Base-by-base conservation (phyloP, 1,140 invertebrate species). In the Diachasma alloeum region DNA sequence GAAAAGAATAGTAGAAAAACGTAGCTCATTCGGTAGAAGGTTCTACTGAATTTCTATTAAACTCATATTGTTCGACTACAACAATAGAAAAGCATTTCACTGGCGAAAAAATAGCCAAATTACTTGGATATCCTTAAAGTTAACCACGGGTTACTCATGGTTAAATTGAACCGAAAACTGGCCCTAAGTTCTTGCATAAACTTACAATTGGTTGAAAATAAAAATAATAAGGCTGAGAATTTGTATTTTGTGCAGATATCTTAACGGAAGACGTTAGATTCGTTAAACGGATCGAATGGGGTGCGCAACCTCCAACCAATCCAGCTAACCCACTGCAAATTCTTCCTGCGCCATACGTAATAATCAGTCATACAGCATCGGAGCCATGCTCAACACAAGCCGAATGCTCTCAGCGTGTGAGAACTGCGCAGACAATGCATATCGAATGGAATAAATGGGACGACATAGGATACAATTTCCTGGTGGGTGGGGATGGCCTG, bases 381-480 rank as follows among this genome's bases (percentile, higher is more conserved):
- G 78, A 83, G 0, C 77, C 79, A 26, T 96, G 95, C 81, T 83
- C 84, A 17, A 92, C 81, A 0, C 84, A 86, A 68, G 85, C 91
- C 0, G 82, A 89, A 4, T 93, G 93, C 72, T 84, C 84, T 8
- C 75, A 82, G 0, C 87, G 87, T 0, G 92, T 94, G 0, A 89
- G 91, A 44, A 67, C 88, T 0, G 93, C 94, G 19, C 95, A 96
- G 85, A 92, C 88, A 13, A 95, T 92, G 81, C 95, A 96, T 84
- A 94, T 96, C 68, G 93, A 95, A 73, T 92, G 91, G 0, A 91
- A 88, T 39, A 82, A 87, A 0, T 94, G 92, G 92, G 92, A 81
- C 89, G 95, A 89, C 92, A 96, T 91, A 83, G 93, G 84, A 0
- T 95, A 94, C 82, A 96, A 93, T 85, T 97, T 97, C 85, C 91